A percentile compares a stretch with the other conserved stretches of the same genome.
phyloP scores from a whole-genome alignment of 2,888 invertebrate genomes.

The Idaea dimidiata region DNA sequence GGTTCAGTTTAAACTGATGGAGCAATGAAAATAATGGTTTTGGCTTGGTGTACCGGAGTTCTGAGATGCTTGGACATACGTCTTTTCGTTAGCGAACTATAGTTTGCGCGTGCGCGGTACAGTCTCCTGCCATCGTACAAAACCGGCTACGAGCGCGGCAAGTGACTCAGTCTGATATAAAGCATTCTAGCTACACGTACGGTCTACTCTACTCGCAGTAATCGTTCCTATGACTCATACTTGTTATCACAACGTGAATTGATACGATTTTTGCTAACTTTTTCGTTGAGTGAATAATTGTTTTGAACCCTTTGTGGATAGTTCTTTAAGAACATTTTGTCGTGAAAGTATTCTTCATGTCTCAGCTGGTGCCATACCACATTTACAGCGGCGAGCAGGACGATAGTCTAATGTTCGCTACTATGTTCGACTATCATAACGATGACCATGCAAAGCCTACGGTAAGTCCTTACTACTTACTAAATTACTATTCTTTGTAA shows the following conservation, averaged over 20 bases:
- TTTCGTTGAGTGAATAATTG: constrained; percentile 43
- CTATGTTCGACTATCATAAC: constrained; percentile 77
- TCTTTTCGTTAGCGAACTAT: constrained; percentile 43
- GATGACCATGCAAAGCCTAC: constrained; percentile 70
- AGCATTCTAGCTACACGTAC: constrained; percentile 73
- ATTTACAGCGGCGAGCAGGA: constrained; percentile 72
- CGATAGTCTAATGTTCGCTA: constrained; percentile 79
- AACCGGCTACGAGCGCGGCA: constrained; percentile 68
- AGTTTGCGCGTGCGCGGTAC: constrained; percentile 70
- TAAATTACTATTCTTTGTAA: background rate
- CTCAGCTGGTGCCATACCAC: constrained; percentile 83
- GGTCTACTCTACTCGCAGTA: constrained; percentile 59
- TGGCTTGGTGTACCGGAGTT: constrained; percentile 65
- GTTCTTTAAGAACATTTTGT: constrained; percentile 54
- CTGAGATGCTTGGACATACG: constrained; percentile 60
- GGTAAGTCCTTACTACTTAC: constrained; percentile 54
- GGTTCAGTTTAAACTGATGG: constrained; percentile 39
- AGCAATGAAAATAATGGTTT: constrained; percentile 46
- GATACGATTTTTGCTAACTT: constrained; percentile 51
- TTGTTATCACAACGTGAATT: constrained; percentile 68
- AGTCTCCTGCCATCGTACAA: constrained; percentile 63
- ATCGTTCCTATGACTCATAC: constrained; percentile 66
- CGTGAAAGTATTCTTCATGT: constrained; percentile 78
- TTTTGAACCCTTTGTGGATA: constrained; percentile 47
- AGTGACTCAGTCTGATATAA: constrained; percentile 78